Conservation (phyloP, 2,797 vertebrate species). For the Hippocampus kuda region DNA sequence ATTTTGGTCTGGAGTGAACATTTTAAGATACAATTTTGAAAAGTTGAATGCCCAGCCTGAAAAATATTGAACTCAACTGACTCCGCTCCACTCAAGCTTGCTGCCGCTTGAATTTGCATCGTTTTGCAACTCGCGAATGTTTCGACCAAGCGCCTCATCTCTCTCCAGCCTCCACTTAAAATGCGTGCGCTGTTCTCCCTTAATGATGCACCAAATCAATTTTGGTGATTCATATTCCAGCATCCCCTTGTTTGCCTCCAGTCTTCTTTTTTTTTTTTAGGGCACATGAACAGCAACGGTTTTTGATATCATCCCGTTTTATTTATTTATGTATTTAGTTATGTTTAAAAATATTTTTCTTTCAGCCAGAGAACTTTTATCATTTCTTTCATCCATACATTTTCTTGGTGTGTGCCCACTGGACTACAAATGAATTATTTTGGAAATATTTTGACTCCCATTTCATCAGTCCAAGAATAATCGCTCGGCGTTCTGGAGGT, state of each 20-base stretch:
- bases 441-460: neutral
- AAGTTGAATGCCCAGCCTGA: too few relatives aligned
- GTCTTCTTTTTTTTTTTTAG: neutral
- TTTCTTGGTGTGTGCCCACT: neutral
- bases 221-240: slow-evolving; percentile 26
- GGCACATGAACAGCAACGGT: neutral
- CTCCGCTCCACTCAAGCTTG: too few relatives aligned
- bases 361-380: too few relatives aligned
- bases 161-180: neutral
- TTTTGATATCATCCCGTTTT: neutral
- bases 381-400: neutral
- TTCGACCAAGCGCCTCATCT: neutral
- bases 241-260: neutral
- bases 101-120: neutral
- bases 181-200: slow-evolving; percentile 24
- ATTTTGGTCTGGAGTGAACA: too few relatives aligned
- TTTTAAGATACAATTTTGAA: too few relatives aligned
- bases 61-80: too few relatives aligned
- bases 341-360: neutral
- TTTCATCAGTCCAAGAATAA: neutral
- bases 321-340: neutral
- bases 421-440: neutral
- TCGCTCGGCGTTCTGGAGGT: neutral
- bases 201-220: slow-evolving; percentile 38
- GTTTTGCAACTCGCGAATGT: neutral